Base-by-base conservation (phyloP, 2,797 vertebrate species). In the Platyrinchus mystaceus region DNA sequence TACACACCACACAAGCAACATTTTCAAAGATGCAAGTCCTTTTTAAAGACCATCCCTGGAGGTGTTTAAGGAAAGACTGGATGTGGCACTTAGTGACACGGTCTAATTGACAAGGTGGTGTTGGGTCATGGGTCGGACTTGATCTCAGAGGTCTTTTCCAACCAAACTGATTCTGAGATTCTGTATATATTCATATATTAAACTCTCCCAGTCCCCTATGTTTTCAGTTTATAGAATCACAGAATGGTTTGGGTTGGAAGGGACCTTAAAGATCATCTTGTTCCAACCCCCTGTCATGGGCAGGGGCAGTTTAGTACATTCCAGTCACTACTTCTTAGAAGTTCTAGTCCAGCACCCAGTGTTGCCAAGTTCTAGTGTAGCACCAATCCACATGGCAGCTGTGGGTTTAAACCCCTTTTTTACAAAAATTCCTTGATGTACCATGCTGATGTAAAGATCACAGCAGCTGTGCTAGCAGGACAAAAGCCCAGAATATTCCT, bases 1-100 rank as follows among this genome's bases (percentile, higher is more conserved):
- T 41, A 27, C 14, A 4, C 2, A 14, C 0, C 4, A 52, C 9
- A 19, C 0, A 22, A 62, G 27, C 10, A 44, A 63, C 34, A 32
- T 8, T 68, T 37, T 39, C 70, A 69, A 62, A 82, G 63, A 28
- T 77, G 18, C 22, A 28, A 37, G 16, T 27, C 13, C 32, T 58
- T 10, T 4, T 14, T 74, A 62, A 80, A 76, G 43, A 32, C 11
- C 10, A 8, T 17, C 13, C 27, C 49, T 50, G 49, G 16, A 50
- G 49, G 27, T 50, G 27, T 28, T 50, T 28, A 18, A 50, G 27
- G 27, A 28, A 28, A 50, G 16, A 50, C 16, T 18, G 49, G 49
- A 50, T 7, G 49, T 28, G 26, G 49, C 26, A 10, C 26, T 50
- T 10, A 50, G 49, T 28, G 49, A 15, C 16, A 28, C 12, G 50